Conservation (phyloP, 2,888 invertebrate species). For the Mimumesa dahlbomi region DNA sequence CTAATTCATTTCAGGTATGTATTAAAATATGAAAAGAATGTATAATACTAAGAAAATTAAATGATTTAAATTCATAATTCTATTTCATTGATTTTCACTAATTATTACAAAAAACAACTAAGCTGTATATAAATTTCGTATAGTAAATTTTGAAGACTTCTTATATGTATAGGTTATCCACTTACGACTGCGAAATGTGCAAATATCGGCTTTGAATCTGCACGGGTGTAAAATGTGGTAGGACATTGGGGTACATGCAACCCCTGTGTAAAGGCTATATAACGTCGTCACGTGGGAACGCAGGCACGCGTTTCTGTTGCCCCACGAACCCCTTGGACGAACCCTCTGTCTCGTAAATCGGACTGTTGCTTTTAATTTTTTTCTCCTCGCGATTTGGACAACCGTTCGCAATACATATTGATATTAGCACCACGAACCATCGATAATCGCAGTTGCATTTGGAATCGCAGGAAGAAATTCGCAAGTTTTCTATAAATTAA, state of each 20-base stretch:
- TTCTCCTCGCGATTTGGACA: constrained; percentile 18
- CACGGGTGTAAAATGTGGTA: constrained; percentile 54
- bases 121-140: no score
- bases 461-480: no score
- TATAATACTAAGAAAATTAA: no score
- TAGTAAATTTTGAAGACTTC: constrained; percentile 40
- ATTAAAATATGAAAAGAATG: no score
- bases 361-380: constrained; percentile 24
- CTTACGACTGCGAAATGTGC: constrained; percentile 41
- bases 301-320: constrained; percentile 64
- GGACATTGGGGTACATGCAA: constrained; percentile 39
- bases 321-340: constrained; percentile 37
- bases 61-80: no score
- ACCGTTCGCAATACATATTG: no score
- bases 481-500: no score
- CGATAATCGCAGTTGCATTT: no score
- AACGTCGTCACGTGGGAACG: constrained; percentile 68
- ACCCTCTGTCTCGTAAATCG: constrained; percentile 25
- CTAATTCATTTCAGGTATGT: no score
- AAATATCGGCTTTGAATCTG: constrained; percentile 61
- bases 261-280: constrained; percentile 39
- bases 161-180: constrained; percentile 16
- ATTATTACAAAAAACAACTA: no score
- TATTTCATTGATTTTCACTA: no score
- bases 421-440: no score